Conservation (phyloP, 2,888 invertebrate species). For the Agrochola circellaris region DNA sequence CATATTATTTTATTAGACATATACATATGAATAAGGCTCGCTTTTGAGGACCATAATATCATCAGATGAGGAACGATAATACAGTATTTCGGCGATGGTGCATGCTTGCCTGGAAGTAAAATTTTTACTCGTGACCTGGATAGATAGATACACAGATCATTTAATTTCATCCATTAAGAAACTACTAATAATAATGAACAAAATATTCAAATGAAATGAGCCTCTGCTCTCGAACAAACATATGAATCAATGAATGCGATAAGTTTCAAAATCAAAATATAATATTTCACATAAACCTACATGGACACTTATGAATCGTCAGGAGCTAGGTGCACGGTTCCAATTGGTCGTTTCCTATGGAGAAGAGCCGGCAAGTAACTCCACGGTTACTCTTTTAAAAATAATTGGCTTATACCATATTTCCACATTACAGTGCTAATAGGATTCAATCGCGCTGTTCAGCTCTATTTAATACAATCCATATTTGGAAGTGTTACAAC, state of each 20-base stretch:
- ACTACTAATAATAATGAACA: background rate
- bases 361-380: background rate
- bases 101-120: background rate
- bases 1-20: background rate
- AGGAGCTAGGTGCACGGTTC: background rate
- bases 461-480: too few species aligned
- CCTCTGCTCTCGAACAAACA: background rate
- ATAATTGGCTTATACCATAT: background rate
- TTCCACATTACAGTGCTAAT: background rate
- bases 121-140: background rate
- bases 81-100: background rate
- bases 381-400: background rate
- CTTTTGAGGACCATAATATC: background rate
- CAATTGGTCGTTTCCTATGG: background rate
- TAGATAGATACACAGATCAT: background rate
- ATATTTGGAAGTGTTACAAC: background rate
- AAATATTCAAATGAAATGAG: background rate
- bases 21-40: background rate
- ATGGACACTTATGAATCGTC: background rate
- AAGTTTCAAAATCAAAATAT: background rate
- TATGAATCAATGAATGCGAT: too few species aligned
- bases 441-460: background rate
- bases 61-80: background rate
- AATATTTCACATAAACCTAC: background rate
- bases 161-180: background rate